phyloP scores from a whole-genome alignment of 1,140 invertebrate genomes.

The Sycophila sp. region DNA sequence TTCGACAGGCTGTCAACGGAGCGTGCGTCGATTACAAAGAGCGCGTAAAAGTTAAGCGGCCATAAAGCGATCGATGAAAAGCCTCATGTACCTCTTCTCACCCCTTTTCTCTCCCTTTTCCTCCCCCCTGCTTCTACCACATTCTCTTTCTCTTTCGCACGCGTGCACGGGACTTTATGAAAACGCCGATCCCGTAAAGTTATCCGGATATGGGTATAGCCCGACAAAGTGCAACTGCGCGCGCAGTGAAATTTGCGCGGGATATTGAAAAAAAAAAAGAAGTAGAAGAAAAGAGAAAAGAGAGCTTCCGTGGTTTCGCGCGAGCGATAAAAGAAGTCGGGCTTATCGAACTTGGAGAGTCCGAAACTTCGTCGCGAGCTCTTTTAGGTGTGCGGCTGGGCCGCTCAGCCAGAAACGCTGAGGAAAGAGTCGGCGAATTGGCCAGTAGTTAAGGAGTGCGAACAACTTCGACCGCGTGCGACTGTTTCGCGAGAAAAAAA shows the following conservation, averaged over 20 bases:
- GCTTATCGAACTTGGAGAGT: too few relatives aligned
- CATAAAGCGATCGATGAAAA: conserved; percentile 1
- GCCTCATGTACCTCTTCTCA: too few relatives aligned
- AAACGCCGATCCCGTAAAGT: conserved; percentile 3
- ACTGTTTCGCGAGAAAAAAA: too few relatives aligned
- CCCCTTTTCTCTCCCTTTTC: too few relatives aligned
- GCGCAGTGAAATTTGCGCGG: not conserved
- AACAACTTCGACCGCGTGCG: too few relatives aligned
- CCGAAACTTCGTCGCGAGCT: too few relatives aligned
- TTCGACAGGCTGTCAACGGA: not conserved
- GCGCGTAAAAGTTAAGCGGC: not conserved
- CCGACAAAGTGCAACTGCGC: not conserved
- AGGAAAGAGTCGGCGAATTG: not conserved
- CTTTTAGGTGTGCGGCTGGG: not conserved
- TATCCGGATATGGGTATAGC: not conserved
- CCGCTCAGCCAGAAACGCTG: not conserved
- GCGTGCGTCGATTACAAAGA: not conserved
- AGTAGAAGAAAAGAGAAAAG: not conserved
- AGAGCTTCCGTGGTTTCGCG: not conserved
- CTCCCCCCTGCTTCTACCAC: too few relatives aligned
- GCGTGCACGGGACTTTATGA: not conserved
- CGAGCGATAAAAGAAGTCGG: not conserved
- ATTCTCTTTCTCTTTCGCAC: too few relatives aligned
- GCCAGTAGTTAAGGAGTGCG: too few relatives aligned
- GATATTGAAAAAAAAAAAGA: not conserved